Evolutionary conservation across 2,888 invertebrate species (phyloP), one percentile per base, ranked within the genome.

Genomic region (Acanthosoma haemorrhoidale): DNA sequence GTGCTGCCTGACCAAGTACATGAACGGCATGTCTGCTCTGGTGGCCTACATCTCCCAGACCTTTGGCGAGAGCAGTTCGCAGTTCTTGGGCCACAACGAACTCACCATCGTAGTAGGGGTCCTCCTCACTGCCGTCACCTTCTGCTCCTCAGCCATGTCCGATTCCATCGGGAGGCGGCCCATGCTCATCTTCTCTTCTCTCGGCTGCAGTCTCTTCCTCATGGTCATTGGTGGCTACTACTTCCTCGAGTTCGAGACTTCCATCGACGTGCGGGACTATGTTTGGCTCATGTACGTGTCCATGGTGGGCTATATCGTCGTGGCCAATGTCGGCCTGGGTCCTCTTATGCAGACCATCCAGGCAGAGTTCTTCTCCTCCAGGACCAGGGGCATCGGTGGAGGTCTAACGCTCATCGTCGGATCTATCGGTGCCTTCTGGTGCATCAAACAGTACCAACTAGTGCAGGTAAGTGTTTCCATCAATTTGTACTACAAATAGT

Each of bases 291-390:
- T 69, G 29, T 72, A 72, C 51, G 2, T 70, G n/a, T 21, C 69
- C n/a, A 51, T 75, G 9, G 70, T 64, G 1, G 67, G 70, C 13
- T 75, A 71, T 39, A 72, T 67, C 43, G 21, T 74, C 4, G 64
- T 73, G 3, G 71, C 71, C 34, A 71, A 71, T 15, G 57, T 73
- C 15, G 75, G 75, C 1, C 31, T 74, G 3, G 73, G 74, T 8
- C 74, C 75, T 2, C 68, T 75, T 13, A 60, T 75, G 34, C 73
- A 75, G 51, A 73, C 74, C 3, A 69, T 75, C 25, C 75, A 75
- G 68, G 73, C 74, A 5, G 75, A 75, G 51, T 71, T 74, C 43
- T 75, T 75, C 70, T 74, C 74, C 3, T 72, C 75, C 4, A 73
- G 74, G 71, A 75, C 74, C 4, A 73, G 75, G 0, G 75, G 75